These are phyloP conservation scores for Calliphora vicina DNA, from an alignment of 1,140 invertebrate species.

Conservation along the genomic window DNA sequence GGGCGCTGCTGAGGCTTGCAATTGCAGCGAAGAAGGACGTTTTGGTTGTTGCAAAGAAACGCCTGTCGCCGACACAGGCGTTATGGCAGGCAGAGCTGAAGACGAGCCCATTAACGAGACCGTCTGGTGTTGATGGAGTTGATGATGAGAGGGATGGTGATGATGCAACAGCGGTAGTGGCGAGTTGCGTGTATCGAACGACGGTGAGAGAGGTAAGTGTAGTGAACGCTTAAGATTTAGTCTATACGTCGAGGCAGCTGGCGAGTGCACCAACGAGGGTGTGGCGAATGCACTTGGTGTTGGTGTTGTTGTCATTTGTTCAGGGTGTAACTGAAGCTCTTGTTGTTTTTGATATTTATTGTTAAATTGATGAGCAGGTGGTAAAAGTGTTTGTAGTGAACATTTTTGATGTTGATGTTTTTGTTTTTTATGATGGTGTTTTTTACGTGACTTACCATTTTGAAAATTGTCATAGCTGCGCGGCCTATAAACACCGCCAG, in stretches of 20 bases:
- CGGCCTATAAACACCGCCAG: conserved; percentile 54
- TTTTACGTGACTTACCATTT: conserved; percentile 59
- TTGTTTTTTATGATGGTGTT: conserved; percentile 54
- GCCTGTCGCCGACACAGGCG: conserved; percentile 46
- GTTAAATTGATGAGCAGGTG: conserved; percentile 46
- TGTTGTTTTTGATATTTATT: conserved; percentile 43
- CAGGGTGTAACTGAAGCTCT: conserved; percentile 44
- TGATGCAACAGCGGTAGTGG: conserved; percentile 57
- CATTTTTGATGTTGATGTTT: conserved; percentile 57
- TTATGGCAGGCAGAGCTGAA: conserved; percentile 17
- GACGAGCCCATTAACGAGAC: conserved; percentile 40
- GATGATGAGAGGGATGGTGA: conserved; percentile 45
- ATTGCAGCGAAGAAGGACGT: conserved; percentile 55
- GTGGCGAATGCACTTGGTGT: conserved; percentile 46
- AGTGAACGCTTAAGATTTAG: conserved; percentile 57
- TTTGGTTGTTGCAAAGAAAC: conserved; percentile 47
- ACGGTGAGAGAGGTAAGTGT: conserved; percentile 58
- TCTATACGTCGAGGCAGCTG: conserved; percentile 55
- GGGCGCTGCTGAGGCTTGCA: conserved; percentile 51
- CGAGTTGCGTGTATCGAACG: conserved; percentile 59
- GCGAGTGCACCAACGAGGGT: conserved; percentile 53
- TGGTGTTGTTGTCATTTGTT: conserved; percentile 23
- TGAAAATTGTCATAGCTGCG: conserved; percentile 63
- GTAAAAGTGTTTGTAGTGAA: conserved; percentile 58
- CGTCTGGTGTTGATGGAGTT: conserved; percentile 41